Conservation (phyloP, 1,140 invertebrate genomes). For the Stratiolaelaps scimitus region DNA sequence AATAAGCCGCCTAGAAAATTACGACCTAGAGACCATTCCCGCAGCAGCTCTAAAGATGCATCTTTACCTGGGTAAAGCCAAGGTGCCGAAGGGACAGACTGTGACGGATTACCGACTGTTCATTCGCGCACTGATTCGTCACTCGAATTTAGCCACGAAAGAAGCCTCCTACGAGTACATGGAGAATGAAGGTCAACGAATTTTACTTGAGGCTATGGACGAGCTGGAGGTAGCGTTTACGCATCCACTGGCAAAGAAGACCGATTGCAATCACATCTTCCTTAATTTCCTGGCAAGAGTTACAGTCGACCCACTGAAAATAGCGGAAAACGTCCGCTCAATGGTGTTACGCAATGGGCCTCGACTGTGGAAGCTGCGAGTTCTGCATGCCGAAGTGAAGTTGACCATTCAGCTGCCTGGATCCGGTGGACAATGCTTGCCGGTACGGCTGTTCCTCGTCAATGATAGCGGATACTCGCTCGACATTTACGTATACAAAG, state of each 20-base stretch:
- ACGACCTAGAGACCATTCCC: conserved; percentile 81
- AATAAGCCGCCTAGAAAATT: conserved; percentile 78
- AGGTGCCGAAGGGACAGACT: conserved; percentile 71
- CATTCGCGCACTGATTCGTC: conserved; percentile 89
- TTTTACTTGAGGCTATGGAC: conserved; percentile 93
- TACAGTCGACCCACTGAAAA: conserved; percentile 83
- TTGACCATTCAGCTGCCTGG: conserved; percentile 43
- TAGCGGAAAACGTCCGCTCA: conserved; percentile 85
- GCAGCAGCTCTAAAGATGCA: conserved; percentile 98
- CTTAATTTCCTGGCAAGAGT: conserved; percentile 95
- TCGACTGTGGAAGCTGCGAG: conserved; percentile 85
- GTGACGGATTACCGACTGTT: conserved; percentile 95
- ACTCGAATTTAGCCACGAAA: conserved; percentile 93
- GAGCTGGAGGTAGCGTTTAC: conserved; percentile 88
- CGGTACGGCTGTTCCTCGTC: conserved; percentile 75
- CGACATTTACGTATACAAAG: conserved; percentile 84
- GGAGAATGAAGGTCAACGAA: conserved; percentile 91
- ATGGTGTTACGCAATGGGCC: conserved; percentile 93
- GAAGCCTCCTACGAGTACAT: conserved; percentile 96
- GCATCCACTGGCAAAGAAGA: conserved; percentile 67
- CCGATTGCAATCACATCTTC: conserved; percentile 98
- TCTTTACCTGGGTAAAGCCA: conserved; percentile 84
- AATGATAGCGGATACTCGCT: conserved; percentile 95
- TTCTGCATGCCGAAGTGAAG: conserved; percentile 55
- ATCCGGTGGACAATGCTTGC: conserved; percentile 64